These are phyloP conservation scores for Drosophila helvetica DNA, from an alignment of 2,888 invertebrate species.

Conservation along the genomic window DNA sequence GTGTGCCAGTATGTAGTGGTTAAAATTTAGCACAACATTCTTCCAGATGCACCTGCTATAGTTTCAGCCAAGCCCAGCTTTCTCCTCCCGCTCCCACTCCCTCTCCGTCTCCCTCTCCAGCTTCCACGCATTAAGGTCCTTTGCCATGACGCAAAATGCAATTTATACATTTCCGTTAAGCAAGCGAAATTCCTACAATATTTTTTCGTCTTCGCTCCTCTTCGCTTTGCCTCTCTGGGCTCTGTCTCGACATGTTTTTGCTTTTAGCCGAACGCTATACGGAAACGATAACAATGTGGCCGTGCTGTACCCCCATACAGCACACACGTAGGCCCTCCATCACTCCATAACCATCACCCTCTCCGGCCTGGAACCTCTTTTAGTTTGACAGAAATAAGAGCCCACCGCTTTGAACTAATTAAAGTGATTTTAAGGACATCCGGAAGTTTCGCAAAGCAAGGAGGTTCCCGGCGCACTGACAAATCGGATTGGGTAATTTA, in stretches of 20 bases:
- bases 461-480: conserved; percentile 17
- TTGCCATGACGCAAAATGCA: conserved; percentile 65
- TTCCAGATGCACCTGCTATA: conserved; percentile 52
- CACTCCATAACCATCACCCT: too few relatives aligned
- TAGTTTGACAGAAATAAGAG: conserved; percentile 19
- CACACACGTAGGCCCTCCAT: not conserved
- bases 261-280: conserved; percentile 58
- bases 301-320: conserved; percentile 1
- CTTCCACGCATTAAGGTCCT: conserved; percentile 54
- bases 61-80: conserved; percentile 34
- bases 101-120: not conserved
- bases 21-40: conserved; percentile 73
- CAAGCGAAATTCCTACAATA: conserved; percentile 58
- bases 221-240: not conserved
- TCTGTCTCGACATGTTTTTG: conserved; percentile 65
- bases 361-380: not conserved
- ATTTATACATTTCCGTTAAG: conserved; percentile 80
- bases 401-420: conserved; percentile 58
- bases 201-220: conserved; percentile 40
- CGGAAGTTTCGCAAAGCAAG: conserved; percentile 55
- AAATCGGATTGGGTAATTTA: conserved; percentile 71
- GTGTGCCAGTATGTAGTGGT: conserved; percentile 30
- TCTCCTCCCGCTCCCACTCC: not conserved
- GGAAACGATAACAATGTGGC: conserved; percentile 46
- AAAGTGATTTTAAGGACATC: conserved; percentile 53